Evolutionary conservation across 2,888 invertebrate genomes (phyloP), one percentile per base, ranked within the genome.

Genomic region (Brachyopa scutellaris): DNA sequence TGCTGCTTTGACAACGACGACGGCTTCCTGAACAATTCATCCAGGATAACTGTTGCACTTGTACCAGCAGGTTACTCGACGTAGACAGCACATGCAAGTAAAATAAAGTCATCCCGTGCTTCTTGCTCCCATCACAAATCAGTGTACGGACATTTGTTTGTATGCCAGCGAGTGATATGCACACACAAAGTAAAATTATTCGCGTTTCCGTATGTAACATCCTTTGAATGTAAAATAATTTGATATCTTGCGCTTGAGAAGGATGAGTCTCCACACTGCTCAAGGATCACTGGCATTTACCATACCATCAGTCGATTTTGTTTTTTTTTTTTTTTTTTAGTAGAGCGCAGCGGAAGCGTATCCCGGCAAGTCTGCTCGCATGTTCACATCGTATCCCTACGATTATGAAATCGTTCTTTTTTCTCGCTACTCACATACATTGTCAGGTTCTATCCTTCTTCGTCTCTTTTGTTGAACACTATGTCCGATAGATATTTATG

Each of bases 111-210:
- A 38, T 38, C 15, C 38, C 19, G n/a, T n/a, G n/a, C n/a, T n/a
- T n/a, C n/a, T 33, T 53, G 33, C 15, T 33, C 33, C 51, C 51
- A n/a, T 33, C 15, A 15, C 15, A 33, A 31, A 53, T 31, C 51
- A 53, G 33, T n/a, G n/a, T n/a, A n/a, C n/a, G n/a, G 51, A 53
- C 26, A 19, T 53, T 53, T 15, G 51, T 33, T 53, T 53, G 51
- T 31, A 33, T 33, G 33, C 15, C n/a, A 19, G n/a, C 29, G 51
- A 33, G 11, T 17, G n/a, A 33, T n/a, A 33, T 31, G 51, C 31
- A 19, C 51, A 53, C 51, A 33, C 51, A 31, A 53, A 11, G 6
- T 19, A 31, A n/a, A n/a, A n/a, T n/a, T n/a, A n/a, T 19, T 17
- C 31, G 33, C 26, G 33, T 19, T 19, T 33, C 1, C 33, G 15